Conservation (phyloP, 2,888 invertebrate species). For the Mythimna vitellina region DNA sequence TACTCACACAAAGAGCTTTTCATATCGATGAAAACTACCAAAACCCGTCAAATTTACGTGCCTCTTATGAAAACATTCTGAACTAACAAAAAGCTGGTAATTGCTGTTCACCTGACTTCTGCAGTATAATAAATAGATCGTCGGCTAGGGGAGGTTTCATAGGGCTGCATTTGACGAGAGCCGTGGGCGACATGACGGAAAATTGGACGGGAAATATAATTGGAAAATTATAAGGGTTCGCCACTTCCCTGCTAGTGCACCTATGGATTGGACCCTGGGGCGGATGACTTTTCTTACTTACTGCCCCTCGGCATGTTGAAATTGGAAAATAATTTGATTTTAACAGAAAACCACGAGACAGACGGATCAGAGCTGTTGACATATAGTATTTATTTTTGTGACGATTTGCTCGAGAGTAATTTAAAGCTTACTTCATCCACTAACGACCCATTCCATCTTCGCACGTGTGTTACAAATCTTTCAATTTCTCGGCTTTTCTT, state of each 20-base stretch:
- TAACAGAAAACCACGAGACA: slow-evolving; percentile 44
- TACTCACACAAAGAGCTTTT: slow-evolving; percentile 14
- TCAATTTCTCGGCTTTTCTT: too few relatives aligned
- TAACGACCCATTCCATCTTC: too few relatives aligned
- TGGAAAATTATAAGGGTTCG: slow-evolving; percentile 89
- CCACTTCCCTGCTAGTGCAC: slow-evolving; percentile 77
- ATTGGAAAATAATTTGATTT: slow-evolving; percentile 71
- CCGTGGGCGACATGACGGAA: slow-evolving; percentile 90
- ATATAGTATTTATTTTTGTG: background rate
- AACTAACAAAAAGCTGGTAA: slow-evolving; percentile 61
- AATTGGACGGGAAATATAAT: slow-evolving; percentile 91
- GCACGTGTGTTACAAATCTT: too few relatives aligned
- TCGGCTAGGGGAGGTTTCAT: slow-evolving; percentile 66
- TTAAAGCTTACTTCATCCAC: too few relatives aligned
- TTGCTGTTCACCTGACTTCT: slow-evolving; percentile 77
- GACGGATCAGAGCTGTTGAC: background rate
- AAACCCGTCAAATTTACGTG: background rate
- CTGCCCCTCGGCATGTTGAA: slow-evolving; percentile 67
- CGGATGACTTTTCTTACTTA: slow-evolving; percentile 68
- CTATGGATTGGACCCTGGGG: slow-evolving; percentile 65
- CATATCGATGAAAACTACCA: slow-evolving; percentile 4
- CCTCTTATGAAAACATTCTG: slow-evolving; percentile 40
- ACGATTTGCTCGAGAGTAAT: background rate
- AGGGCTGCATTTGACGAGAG: slow-evolving; percentile 89
- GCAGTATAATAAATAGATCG: slow-evolving; percentile 73